phyloP scores from a whole-genome alignment of 1,140 invertebrate genomes.

The Lepidurus apus region DNA sequence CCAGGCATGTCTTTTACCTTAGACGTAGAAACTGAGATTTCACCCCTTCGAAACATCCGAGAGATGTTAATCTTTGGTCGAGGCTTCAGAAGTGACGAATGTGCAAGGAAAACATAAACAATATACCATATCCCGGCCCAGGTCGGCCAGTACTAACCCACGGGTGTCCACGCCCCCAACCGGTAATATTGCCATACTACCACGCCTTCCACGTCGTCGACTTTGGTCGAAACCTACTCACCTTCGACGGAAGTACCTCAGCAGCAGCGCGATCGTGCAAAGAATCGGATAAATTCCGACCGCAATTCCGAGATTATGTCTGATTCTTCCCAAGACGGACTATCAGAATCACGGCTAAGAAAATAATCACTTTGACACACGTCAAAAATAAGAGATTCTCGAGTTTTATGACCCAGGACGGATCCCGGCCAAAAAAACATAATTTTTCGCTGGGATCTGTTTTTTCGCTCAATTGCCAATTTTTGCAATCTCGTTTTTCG shows the following conservation, averaged over 20 bases:
- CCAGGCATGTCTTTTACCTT: no score
- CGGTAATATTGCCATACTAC: not conserved
- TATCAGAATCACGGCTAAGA: no score
- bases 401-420: not conserved
- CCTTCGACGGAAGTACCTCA: constrained; percentile 3
- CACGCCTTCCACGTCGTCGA: constrained; percentile 8
- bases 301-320: constrained; percentile 5
- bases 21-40: no score
- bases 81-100: not conserved
- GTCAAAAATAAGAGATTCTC: not conserved
- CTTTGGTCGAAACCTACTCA: not conserved
- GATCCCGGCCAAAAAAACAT: not conserved
- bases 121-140: not conserved
- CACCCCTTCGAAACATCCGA: no score
- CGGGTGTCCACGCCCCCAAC: not conserved
- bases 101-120: not conserved
- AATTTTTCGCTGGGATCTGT: not conserved
- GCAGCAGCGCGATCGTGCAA: not conserved
- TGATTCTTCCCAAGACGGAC: not conserved
- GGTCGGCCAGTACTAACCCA: not conserved
- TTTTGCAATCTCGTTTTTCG: not conserved
- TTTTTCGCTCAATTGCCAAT: constrained; percentile 19
- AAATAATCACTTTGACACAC: not conserved
- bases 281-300: not conserved
- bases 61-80: no score